phyloP scores from a whole-genome alignment of 2,888 invertebrate species.

The Yponomeuta sedellus region DNA sequence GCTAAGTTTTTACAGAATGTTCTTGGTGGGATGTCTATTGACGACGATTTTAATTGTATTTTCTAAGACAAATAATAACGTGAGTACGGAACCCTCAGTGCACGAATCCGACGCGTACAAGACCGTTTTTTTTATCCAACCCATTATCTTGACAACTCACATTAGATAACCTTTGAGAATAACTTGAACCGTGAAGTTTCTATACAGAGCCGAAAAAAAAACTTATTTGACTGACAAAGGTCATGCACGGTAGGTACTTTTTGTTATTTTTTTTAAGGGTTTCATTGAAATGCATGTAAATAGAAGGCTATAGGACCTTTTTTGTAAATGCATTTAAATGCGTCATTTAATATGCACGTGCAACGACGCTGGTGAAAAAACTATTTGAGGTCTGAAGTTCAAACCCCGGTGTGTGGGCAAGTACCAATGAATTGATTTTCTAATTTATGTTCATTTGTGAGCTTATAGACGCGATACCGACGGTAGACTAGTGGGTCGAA shows the following conservation, averaged over 20 bases:
- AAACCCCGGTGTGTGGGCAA: too few species aligned
- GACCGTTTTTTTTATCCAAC: not conserved
- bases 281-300: not conserved
- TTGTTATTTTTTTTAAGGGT: not conserved
- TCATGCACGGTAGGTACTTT: not conserved
- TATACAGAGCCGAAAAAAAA: not conserved
- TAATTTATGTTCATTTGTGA: too few species aligned
- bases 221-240: not conserved
- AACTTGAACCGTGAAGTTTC: not conserved
- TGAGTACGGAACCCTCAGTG: too few species aligned
- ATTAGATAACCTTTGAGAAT: conserved; percentile 11
- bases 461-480: too few species aligned
- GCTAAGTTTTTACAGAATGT: too few species aligned
- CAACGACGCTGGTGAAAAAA: not conserved
- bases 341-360: not conserved
- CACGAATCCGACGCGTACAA: too few species aligned
- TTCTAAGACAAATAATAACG: too few species aligned
- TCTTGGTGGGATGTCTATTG: too few species aligned
- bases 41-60: too few species aligned
- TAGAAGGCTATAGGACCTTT: not conserved
- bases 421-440: too few species aligned
- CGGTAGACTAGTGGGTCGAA: too few species aligned
- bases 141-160: not conserved
- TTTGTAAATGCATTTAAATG: not conserved
- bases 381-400: too few species aligned